Percentiles rank a stretch among this genome's conserved stretches.
phyloP scores from a whole-genome alignment of 2,113 vertebrate species.

The Oncorhynchus clarkii region DNA sequence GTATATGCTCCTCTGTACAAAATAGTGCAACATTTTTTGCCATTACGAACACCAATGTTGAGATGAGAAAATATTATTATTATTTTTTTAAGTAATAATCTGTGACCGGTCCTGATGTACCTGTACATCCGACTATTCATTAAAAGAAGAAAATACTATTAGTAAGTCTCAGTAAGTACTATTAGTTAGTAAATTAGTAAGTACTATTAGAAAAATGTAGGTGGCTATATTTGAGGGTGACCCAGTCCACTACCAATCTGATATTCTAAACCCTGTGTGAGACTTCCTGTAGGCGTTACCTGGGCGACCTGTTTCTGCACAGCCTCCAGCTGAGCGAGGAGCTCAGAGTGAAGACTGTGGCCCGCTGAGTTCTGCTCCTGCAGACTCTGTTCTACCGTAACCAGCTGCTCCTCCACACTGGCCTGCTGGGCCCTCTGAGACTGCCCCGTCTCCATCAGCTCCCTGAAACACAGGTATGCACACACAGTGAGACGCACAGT shows the following conservation, averaged over 20 bases:
- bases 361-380: conserved; percentile 33
- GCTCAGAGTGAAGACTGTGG: conserved; percentile 24
- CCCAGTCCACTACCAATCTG: too few species aligned
- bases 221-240: too few species aligned
- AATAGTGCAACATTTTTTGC: not conserved
- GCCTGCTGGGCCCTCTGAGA: conserved; percentile 30
- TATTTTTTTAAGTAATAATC: not conserved
- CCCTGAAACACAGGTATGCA: conserved; percentile 49
- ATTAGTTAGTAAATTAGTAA: too few species aligned
- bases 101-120: too few species aligned
- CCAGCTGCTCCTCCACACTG: conserved; percentile 48
- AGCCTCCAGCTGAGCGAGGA: conserved; percentile 41
- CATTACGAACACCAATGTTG: not conserved
- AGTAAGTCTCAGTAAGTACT: too few species aligned
- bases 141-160: too few species aligned
- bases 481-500: not conserved
- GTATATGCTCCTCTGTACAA: not conserved
- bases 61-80: not conserved
- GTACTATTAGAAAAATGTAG: too few species aligned
- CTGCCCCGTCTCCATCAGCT: conserved; percentile 37
- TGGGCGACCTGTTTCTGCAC: conserved; percentile 34
- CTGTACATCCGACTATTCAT: too few species aligned
- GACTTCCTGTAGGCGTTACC: conserved; percentile 23
- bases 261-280: not conserved
- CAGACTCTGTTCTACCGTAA: conserved; percentile 34